Evolutionary conservation across 2,888 invertebrate species (phyloP), one percentile per base, ranked within the genome.

Genomic region (Drosophila heteroneura): DNA sequence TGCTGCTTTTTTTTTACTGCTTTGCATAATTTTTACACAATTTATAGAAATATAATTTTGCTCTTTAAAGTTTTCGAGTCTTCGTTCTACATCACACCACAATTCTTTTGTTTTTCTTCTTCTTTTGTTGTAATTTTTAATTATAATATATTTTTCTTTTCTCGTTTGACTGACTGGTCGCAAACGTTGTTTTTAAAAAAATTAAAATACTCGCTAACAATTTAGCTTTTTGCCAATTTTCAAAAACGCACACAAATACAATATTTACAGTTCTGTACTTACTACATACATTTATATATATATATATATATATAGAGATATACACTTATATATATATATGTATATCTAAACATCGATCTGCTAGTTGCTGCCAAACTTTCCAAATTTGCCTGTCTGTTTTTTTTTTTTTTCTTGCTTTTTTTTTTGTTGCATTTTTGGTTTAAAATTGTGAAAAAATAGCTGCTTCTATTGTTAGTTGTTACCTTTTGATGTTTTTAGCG

Each of bases 371-470:
- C 44, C 63, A 76, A 77, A 70, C 57, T 52, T 63, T 22, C 53
- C 62, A 70, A 70, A 57, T 70, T 68, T 49, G 51, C 65, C 70
- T 28, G 59, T 33, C 28, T 41, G n/a, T 35, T 68, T n/a, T 33
- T 58, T 35, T 68, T n/a, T 33, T 58, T 58, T 1, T 63, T 60
- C 28, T 49, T 7, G 5, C 65, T 52, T 61, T 52, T 52, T 39
- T 70, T 66, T 53, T 28, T 62, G 62, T 66, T 70, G 22, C 51
- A 32, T 56, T 73, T 69, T 64, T 72, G 56, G 78, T 82, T 81
- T 85, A 82, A 87, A 82, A 82, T 86, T 84, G 87, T 88, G 89
- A 88, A 88, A 88, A 88, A 88, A 88, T 88, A 88, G 82, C 86
- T 86, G 83, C 81, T 76, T 86, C 84, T 89, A 89, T 90, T 85